Conservation (phyloP, 2,113 vertebrate genomes). For the Alectura lathami region DNA sequence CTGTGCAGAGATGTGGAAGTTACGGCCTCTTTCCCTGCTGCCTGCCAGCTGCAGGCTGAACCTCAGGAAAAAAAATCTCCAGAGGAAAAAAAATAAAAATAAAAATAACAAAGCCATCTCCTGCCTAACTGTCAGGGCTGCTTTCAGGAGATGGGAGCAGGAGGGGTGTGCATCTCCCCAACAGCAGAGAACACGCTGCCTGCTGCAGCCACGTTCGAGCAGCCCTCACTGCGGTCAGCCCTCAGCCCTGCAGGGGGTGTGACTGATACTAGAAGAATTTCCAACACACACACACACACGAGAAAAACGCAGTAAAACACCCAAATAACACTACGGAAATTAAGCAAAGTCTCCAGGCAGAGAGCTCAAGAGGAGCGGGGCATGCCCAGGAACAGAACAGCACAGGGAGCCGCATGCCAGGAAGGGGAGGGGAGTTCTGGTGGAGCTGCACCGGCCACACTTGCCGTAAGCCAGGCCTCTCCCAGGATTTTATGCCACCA, state of each 20-base stretch:
- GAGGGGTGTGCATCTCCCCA: no score
- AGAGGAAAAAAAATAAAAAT: not conserved
- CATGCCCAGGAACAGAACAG: no score
- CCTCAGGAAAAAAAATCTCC: not conserved
- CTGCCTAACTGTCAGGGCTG: not conserved
- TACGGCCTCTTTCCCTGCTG: not conserved
- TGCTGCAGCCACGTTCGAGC: not conserved
- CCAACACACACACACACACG: not conserved
- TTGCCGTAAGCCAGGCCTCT: not conserved
- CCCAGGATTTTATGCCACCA: not conserved
- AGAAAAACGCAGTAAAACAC: not conserved
- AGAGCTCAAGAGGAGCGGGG: not conserved
- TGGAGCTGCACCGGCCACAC: not conserved
- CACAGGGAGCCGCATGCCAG: not conserved
- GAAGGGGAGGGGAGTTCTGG: not conserved
- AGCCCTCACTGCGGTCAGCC: fast-evolving
- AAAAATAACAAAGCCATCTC: not conserved
- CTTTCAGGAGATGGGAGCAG: no score
- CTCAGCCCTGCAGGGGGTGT: not conserved
- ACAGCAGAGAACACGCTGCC: no score
- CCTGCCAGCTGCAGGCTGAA: not conserved
- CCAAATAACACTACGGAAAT: not conserved
- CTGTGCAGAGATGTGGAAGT: not conserved
- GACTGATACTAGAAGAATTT: not conserved
- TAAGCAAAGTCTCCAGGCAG: not conserved